Base-by-base conservation (phyloP, 2,888 invertebrate species). In the Phania funesta region DNA sequence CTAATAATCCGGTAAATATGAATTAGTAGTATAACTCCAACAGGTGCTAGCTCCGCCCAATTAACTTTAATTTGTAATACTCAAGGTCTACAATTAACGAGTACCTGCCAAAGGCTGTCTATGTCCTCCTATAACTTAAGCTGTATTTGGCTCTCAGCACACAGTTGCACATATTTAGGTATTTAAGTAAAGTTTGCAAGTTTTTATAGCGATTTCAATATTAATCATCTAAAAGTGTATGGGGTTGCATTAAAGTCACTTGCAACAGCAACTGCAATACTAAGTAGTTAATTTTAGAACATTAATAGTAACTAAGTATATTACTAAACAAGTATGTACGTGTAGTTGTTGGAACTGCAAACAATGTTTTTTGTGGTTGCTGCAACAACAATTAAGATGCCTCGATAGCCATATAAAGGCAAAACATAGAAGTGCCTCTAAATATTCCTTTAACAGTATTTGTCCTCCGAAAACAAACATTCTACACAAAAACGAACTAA, bases 341-440 rank as follows among this genome's bases (percentile, higher is more conserved):
- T 54, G 44, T 6, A 48, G 24, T 38, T 54, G 24, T 60, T 71
- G 71, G 35, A 48, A 22, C 22, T 73, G 22, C 29, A 41, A 50
- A 16, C 13, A 11, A 38, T 16, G 16, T 35, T 20, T 54, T 38
- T 41, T 52, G 24, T 24, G 54, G 24, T 41, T 68, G 62, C 52
- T 62, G 48, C 62, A 67, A 70, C 74, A 82, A 70, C 74, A 74
- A 73, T 71, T 46, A 73, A 56, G 77, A 82, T 54, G 81, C 77
- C 68, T 77, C 71, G 64, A 64, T 70, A 56, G 11, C 78, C 82
- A 78, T 75, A 78, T 75, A 70, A 70, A 78, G 82, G 32, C 62
- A 68, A 48, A 70, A 46, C 48, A 77, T 16, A 50, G 44, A 58
- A 58, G 54, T 41, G 70, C 64, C 41, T 78, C 13, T 46, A 24